These are phyloP conservation scores for Pygoscelis antarcticus DNA, from an alignment of 2,113 vertebrate genomes.

Conservation along the genomic window DNA sequence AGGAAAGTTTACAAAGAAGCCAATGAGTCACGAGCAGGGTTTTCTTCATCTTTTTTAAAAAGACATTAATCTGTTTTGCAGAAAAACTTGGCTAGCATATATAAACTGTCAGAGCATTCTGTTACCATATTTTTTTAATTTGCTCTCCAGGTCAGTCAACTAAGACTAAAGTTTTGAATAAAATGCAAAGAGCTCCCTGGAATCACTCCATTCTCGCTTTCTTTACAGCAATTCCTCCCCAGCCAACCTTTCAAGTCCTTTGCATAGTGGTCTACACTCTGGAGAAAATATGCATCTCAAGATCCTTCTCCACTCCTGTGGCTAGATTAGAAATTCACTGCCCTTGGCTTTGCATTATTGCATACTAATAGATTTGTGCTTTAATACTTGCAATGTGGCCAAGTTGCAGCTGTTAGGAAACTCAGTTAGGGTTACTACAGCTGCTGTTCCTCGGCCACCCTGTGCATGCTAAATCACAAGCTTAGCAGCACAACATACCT, in stretches of 20 bases:
- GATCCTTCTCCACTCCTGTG: not conserved
- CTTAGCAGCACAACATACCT: not conserved
- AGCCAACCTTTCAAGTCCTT: not conserved
- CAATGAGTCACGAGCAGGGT: not conserved
- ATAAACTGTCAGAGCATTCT: not conserved
- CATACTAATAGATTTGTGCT: not conserved
- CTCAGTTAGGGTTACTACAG: not conserved
- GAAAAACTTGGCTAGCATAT: not conserved
- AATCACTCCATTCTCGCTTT: not conserved
- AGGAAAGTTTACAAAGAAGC: not conserved
- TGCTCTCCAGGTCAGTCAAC: not conserved
- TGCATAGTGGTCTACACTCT: not conserved
- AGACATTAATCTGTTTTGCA: not conserved
- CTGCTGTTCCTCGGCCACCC: not conserved
- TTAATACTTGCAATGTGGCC: not conserved
- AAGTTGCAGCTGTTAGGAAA: constrained; percentile 17
- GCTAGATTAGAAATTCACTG: not conserved
- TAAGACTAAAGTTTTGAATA: not conserved
- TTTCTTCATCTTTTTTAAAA: not conserved
- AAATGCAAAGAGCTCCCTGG: not conserved
- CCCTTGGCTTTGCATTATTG: not conserved
- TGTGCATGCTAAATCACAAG: not conserved
- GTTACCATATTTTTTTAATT: not conserved
- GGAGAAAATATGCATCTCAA: not conserved
- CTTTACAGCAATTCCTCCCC: not conserved